phyloP scores from a whole-genome alignment of 2,797 vertebrate species.

The Gallinago nigripennis region DNA sequence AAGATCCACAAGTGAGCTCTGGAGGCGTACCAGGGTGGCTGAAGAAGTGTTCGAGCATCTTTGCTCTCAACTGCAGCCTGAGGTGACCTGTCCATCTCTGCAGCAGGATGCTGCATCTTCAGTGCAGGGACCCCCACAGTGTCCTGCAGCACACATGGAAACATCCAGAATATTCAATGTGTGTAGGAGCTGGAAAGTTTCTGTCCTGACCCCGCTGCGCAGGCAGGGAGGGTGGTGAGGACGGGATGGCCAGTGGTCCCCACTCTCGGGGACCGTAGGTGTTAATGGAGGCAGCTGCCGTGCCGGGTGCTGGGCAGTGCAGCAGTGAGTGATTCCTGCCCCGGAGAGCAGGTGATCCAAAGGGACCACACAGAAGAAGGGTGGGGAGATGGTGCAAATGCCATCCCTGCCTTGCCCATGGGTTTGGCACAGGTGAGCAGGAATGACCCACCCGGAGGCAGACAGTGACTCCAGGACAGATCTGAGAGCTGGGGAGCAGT shows the following conservation, averaged over 20 bases:
- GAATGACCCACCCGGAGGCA: not conserved
- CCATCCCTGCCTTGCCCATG: not conserved
- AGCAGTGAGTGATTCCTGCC: not conserved
- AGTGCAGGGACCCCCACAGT: not conserved
- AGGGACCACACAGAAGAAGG: accelerated
- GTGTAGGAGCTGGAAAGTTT: not conserved
- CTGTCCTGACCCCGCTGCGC: accelerated
- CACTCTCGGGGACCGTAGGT: accelerated
- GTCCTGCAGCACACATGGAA: not conserved
- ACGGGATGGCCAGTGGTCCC: accelerated
- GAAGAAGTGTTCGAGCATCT: not conserved
- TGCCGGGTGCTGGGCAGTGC: accelerated
- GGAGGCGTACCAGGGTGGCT: not conserved
- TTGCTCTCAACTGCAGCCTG: not conserved
- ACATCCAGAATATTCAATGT: accelerated
- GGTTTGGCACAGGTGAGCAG: not conserved
- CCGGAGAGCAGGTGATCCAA: accelerated
- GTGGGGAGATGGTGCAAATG: not conserved
- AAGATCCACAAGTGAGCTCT: not conserved
- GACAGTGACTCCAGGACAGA: not conserved
- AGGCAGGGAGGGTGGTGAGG: not conserved
- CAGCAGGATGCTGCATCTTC: not conserved
- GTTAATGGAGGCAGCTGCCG: not conserved
- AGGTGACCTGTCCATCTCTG: not conserved
- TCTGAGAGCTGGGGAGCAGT: not conserved